Evolutionary conservation across 2,113 vertebrate genomes (phyloP).

Genomic region (Chlamydotis undulata): DNA sequence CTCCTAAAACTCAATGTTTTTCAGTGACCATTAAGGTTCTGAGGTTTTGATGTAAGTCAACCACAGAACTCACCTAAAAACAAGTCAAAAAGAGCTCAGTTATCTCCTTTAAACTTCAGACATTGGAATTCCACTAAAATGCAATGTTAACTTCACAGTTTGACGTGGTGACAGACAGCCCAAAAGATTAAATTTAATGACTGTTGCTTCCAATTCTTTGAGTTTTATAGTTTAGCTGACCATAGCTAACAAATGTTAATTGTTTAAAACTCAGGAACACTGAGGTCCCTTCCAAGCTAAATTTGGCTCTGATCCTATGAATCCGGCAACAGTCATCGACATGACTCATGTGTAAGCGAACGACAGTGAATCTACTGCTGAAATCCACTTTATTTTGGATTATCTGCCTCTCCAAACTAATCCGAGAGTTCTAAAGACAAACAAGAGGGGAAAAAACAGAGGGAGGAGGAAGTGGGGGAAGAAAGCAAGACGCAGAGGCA

Average conservation of each 20-base stretch:
- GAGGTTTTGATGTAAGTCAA: neutral
- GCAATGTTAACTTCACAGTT: neutral
- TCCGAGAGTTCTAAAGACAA: neutral
- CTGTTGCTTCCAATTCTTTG: neutral
- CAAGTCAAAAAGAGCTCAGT: neutral
- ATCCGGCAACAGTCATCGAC: neutral
- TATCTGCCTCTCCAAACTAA: neutral
- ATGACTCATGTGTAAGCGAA: neutral
- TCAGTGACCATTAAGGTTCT: neutral
- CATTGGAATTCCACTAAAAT: neutral
- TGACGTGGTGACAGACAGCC: neutral
- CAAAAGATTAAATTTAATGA: neutral
- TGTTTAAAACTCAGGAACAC: neutral
- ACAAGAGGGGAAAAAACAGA: neutral
- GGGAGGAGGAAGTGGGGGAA: neutral
- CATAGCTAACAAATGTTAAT: conserved; percentile 5
- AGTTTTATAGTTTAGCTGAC: neutral
- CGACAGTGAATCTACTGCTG: neutral
- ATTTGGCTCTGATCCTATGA: neutral
- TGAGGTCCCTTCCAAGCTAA: neutral
- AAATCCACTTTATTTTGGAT: conserved; percentile 34
- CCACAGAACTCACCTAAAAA: neutral
- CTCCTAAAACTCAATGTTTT: neutral
- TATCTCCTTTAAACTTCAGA: neutral
- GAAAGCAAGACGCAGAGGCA: neutral